Percentiles rank a stretch among this genome's conserved stretches.
Conservation (phyloP, 1,140 invertebrate species). For the Rhizoglyphus robini region DNA sequence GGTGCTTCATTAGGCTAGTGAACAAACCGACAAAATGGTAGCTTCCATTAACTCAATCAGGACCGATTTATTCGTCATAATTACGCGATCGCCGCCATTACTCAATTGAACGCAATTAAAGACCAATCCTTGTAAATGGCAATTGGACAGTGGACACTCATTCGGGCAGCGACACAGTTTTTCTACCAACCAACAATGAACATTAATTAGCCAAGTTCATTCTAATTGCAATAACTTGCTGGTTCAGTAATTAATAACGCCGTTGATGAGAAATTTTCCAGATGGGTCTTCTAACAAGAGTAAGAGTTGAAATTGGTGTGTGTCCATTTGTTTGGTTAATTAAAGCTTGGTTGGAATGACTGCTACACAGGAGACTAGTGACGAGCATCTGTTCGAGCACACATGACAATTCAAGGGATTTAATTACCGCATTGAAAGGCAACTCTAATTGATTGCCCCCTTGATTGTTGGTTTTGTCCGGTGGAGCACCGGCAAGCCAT, state of each 20-base stretch:
- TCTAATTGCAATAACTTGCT: not conserved
- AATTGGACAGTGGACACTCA: not conserved
- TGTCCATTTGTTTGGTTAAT: too few relatives aligned
- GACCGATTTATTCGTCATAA: constrained; percentile 6
- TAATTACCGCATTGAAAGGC: too few relatives aligned
- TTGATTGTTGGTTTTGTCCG: too few relatives aligned
- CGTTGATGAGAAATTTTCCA: not conserved
- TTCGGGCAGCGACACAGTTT: not conserved
- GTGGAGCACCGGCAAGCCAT: too few relatives aligned
- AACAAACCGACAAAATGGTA: not conserved
- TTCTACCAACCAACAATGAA: not conserved
- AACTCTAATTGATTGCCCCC: too few relatives aligned
- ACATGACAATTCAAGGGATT: too few relatives aligned
- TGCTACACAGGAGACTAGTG: not conserved
- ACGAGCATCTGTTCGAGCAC: not conserved
- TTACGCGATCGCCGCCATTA: not conserved
- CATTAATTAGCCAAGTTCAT: not conserved
- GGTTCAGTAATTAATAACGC: not conserved
- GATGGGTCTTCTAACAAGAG: not conserved
- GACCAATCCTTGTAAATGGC: not conserved
- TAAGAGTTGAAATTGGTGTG: too few relatives aligned
- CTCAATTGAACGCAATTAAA: not conserved
- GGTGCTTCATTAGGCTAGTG: not conserved
- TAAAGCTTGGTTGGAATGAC: not conserved
- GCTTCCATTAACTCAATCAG: not conserved